Base-by-base conservation (phyloP, 1,140 invertebrate species). In the Apis cerana region DNA sequence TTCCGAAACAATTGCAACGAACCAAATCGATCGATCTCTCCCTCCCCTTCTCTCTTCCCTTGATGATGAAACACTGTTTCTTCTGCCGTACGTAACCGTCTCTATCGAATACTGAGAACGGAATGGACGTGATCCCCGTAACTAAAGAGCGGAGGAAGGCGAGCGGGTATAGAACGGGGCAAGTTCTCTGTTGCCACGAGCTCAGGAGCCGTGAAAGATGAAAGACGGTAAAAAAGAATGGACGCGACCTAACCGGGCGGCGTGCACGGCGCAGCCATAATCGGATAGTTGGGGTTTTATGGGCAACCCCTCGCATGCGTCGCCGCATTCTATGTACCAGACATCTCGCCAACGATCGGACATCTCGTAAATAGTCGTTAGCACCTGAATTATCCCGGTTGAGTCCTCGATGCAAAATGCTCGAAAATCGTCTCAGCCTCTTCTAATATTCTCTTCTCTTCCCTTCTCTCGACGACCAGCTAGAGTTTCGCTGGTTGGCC, bases 201-300 rank as follows among this genome's bases (percentile, higher is more conserved):
- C 19, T 10, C 58, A 56, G 61, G 56, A 33, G 33, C 71, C 33
- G 33, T 33, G 78, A 86, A 56, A 76, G 72, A 74, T 72, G 77
- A 85, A 75, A 84, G 62, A 56, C 62, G 75, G 75, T 68, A 80
- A 86, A 86, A 86, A 86, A 84, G 72, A 85, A 80, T 65, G 68
- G 48, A 69, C 58, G 75, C 75, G 61, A 65, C 74, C 83, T 59
- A 59, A 50, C 23, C 56, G 48, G 56, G 52, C 59, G 59, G 52
- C 56, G 33, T 9, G 65, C 27, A n/a, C 52, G 61, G 68, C 67
- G 62, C 68, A n/a, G 76, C 61, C 54, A 80, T 84, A 84, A 85
- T 84, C 82, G 84, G 71, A 75, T 50, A 74, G 58, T 58, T 43
- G 59, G 70, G 77, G 59, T 82, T 85, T 84, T 80, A 80, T 75